Base-by-base conservation (phyloP, 1,140 invertebrate species). In the Meloidogyne exigua region DNA sequence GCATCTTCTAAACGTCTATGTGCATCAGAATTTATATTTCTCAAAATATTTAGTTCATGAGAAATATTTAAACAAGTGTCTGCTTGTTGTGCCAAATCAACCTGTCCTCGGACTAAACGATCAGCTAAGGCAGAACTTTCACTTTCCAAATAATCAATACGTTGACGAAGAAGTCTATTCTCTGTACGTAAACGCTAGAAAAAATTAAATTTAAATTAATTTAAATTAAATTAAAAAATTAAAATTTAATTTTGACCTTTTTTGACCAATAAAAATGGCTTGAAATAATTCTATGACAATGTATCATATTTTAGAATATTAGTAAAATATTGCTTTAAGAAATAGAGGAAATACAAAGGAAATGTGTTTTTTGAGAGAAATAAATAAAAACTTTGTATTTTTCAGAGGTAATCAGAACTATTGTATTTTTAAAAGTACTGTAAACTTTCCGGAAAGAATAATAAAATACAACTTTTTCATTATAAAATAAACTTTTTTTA, bases 81-180 rank as follows among this genome's bases (percentile, higher is more conserved):
- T 0, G 90, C 90, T 82, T 91, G 90, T 80, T 98, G 94, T 0
- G 96, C 96, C 36, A 87, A 71, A 23, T 95, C 90, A 10, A 99
- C 95, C 89, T 99, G 96, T 68, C 95, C 95, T 66, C 94, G 91
- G 2, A 99, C 95, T 80, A 99, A 90, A 76, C 94, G 91, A 89
- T 98, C 95, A 0, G 96, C 96, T 67, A 91, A 85, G 18, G 90
- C 88, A 7, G 88, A 88, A 72, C 89, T 90, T 83, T 91, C 91
- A 87, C 89, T 78, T 25, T 99, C 96, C 28, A 99, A 89, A 78
- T 96, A 91, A 85, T 98, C 95, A 67, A 96, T 95, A 80, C 94
- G 90, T 87, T 98, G 94, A 78, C 94, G 91, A 0, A 99, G 89
- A 63, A 98, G 90, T 81, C 94, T 92, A 88, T 99, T 99, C 88